These are phyloP conservation scores for Oryzias woworae DNA, from an alignment of 2,113 vertebrate genomes.

Conservation along the genomic window DNA sequence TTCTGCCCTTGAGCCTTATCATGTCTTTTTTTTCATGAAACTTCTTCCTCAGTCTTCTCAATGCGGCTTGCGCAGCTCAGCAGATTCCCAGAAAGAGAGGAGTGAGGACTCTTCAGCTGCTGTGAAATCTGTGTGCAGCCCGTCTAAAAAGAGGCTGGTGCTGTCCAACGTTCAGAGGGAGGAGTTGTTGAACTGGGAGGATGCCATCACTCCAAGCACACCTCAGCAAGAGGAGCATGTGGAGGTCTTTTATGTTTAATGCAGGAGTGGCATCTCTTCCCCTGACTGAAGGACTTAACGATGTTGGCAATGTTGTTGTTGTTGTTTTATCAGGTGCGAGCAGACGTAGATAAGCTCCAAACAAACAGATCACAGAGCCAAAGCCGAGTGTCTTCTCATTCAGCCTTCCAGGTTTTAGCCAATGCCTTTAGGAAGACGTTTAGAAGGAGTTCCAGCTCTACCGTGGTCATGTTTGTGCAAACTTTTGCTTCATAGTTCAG, in stretches of 20 bases:
- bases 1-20: no score
- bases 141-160: slow-evolving; percentile 58
- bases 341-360: slow-evolving; percentile 42
- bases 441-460: slow-evolving; percentile 41
- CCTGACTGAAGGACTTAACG: no score
- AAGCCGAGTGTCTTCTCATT: slow-evolving; percentile 35
- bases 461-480: slow-evolving; percentile 50
- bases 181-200: slow-evolving; percentile 72
- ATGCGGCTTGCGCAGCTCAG: neutral
- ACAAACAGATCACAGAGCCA: slow-evolving; percentile 37
- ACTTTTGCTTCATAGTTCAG: neutral
- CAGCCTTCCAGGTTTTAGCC: slow-evolving; percentile 66
- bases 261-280: neutral
- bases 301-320: slow-evolving; percentile 20
- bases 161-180: slow-evolving; percentile 63
- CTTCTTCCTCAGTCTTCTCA: no score
- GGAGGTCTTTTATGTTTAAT: neutral
- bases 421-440: slow-evolving; percentile 70
- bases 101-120: neutral
- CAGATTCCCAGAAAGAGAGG: slow-evolving; percentile 19
- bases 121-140: neutral
- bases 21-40: no score
- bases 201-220: neutral
- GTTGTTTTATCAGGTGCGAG: slow-evolving; percentile 56
- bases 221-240: slow-evolving; percentile 33